These are phyloP conservation scores for Apodemia duryi DNA, from an alignment of 2,888 invertebrate genomes.

Conservation along the genomic window DNA sequence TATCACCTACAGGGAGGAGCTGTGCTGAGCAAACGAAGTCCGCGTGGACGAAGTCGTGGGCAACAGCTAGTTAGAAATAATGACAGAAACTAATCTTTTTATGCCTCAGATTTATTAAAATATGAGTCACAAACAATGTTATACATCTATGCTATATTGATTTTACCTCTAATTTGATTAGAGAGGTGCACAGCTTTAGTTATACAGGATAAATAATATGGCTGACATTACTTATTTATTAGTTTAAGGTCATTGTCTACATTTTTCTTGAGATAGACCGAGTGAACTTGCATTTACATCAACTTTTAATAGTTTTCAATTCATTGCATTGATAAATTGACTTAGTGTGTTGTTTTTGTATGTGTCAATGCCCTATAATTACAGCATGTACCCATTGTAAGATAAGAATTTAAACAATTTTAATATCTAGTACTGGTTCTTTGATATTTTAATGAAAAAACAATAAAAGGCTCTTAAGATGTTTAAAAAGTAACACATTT, in stretches of 20 bases:
- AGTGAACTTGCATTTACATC: neutral
- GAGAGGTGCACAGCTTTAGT: neutral
- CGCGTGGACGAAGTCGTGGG: too few species aligned
- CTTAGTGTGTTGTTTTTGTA: neutral
- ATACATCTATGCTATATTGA: slow-evolving; percentile 4
- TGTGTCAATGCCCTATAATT: slow-evolving; percentile 26
- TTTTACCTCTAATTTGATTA: slow-evolving; percentile 6
- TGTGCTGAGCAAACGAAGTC: too few species aligned
- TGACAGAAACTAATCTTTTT: too few species aligned
- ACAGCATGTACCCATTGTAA: neutral
- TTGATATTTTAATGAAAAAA: neutral
- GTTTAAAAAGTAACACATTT: slow-evolving; percentile 8
- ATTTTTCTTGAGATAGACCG: neutral
- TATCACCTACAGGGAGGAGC: too few species aligned
- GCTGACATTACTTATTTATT: slow-evolving; percentile 3
- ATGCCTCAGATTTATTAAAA: neutral
- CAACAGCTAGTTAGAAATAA: too few species aligned
- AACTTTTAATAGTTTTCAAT: neutral
- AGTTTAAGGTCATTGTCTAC: neutral
- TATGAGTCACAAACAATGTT: neutral
- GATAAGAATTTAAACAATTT: neutral
- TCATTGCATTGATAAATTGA: neutral
- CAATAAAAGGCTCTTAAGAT: neutral
- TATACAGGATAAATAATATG: neutral
- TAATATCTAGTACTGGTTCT: neutral